Percentiles rank a stretch among this genome's conserved stretches.
phyloP scores from a whole-genome alignment of 2,888 invertebrate genomes.

The Tetanocera ferruginea region DNA sequence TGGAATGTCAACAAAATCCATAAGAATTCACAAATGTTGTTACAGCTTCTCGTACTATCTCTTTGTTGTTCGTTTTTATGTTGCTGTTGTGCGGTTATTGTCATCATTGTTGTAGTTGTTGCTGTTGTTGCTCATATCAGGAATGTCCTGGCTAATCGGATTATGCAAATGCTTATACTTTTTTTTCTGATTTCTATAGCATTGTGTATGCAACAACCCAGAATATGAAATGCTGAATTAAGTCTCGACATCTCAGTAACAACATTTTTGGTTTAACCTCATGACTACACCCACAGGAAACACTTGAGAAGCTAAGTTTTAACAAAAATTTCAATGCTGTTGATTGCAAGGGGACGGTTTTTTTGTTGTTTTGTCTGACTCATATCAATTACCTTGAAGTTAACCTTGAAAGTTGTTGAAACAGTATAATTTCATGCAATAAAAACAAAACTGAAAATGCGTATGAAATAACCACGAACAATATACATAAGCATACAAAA shows the following conservation, averaged over 20 bases:
- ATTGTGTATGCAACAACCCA: background rate
- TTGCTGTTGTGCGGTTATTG: conserved; percentile 1
- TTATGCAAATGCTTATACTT: background rate
- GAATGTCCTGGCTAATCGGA: background rate
- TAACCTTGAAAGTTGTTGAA: background rate
- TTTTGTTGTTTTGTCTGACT: background rate
- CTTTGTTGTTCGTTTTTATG: background rate
- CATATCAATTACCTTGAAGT: background rate
- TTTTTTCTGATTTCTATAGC: background rate
- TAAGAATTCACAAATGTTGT: no score
- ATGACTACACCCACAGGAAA: background rate
- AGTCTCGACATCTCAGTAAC: no score
- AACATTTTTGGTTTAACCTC: background rate
- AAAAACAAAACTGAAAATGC: no score
- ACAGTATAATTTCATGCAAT: no score
- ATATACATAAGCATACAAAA: no score
- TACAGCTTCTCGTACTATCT: no score
- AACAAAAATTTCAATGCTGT: background rate
- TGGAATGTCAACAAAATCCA: no score
- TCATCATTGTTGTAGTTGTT: background rate
- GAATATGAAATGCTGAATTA: background rate
- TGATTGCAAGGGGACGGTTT: background rate
- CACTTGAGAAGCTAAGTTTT: background rate
- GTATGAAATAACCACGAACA: no score
- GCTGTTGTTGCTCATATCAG: background rate